Conservation (phyloP, 1,140 invertebrate genomes). For the Tetramorium simillimum region DNA sequence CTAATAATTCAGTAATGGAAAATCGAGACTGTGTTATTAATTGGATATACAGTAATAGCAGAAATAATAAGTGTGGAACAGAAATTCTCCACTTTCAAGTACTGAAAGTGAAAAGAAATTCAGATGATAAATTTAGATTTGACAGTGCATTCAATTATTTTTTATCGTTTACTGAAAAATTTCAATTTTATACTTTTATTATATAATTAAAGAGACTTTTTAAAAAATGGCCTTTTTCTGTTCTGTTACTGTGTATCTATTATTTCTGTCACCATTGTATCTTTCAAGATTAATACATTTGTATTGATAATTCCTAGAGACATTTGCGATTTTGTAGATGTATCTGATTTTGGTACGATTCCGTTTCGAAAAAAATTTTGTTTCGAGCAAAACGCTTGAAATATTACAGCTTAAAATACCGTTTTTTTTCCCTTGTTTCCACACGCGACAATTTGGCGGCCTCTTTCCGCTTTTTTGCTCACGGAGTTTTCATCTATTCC, state of each 20-base stretch:
- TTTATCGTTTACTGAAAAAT: too few relatives aligned
- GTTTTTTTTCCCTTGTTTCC: neutral
- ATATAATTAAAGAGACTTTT: too few relatives aligned
- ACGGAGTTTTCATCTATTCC: constrained; percentile 40
- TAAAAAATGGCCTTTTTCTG: too few relatives aligned
- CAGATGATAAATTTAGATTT: too few relatives aligned
- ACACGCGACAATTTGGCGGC: neutral
- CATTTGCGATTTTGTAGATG: neutral
- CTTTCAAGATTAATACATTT: neutral
- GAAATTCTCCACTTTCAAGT: too few relatives aligned
- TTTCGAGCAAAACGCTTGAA: neutral
- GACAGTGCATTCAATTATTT: too few relatives aligned
- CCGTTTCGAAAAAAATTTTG: neutral
- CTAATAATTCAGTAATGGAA: neutral
- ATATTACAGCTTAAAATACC: neutral
- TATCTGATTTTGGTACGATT: neutral
- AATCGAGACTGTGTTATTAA: neutral
- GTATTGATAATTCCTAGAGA: neutral
- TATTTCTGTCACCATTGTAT: too few relatives aligned
- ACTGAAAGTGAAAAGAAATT: too few relatives aligned
- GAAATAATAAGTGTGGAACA: too few relatives aligned
- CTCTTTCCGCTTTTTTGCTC: constrained; percentile 19
- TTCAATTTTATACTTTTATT: too few relatives aligned
- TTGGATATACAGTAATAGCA: neutral
- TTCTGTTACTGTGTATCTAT: too few relatives aligned